phyloP scores from a whole-genome alignment of 2,113 vertebrate species.

The Meriones unguiculatus region DNA sequence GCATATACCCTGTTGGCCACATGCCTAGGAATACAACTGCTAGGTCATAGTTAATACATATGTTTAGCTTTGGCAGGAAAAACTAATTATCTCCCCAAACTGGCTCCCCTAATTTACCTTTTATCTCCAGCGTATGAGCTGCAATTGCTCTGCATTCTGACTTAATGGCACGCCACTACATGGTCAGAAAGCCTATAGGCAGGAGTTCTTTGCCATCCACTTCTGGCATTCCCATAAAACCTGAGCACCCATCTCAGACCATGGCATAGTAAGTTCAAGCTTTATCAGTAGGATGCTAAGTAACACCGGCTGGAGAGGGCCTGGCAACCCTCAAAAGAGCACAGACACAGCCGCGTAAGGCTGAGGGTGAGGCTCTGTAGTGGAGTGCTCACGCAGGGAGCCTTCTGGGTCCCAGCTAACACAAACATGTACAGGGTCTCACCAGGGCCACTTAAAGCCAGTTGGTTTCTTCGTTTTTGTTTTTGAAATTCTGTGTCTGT shows the following conservation, averaged over 20 bases:
- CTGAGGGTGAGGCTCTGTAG: neutral
- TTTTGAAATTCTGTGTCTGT: too few species aligned
- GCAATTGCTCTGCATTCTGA: neutral
- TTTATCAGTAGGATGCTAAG: neutral
- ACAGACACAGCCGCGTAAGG: neutral
- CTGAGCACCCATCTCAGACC: neutral
- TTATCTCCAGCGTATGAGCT: neutral
- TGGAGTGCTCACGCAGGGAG: too few species aligned
- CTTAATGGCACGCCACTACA: neutral
- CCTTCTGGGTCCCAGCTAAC: too few species aligned
- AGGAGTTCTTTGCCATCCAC: neutral
- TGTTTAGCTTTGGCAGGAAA: neutral
- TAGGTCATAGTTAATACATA: neutral
- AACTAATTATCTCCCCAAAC: neutral
- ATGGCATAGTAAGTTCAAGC: neutral
- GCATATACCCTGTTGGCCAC: neutral
- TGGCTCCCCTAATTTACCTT: neutral
- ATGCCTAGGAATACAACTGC: neutral
- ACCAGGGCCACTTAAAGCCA: too few species aligned
- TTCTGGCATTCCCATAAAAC: neutral
- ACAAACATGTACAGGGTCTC: too few species aligned
- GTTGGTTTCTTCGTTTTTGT: too few species aligned
- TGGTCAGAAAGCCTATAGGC: neutral
- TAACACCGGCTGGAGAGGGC: neutral
- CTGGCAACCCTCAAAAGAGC: neutral